Evolutionary conservation across 2,113 vertebrate genomes (phyloP).

Genomic region (Capreolus pygargus): DNA sequence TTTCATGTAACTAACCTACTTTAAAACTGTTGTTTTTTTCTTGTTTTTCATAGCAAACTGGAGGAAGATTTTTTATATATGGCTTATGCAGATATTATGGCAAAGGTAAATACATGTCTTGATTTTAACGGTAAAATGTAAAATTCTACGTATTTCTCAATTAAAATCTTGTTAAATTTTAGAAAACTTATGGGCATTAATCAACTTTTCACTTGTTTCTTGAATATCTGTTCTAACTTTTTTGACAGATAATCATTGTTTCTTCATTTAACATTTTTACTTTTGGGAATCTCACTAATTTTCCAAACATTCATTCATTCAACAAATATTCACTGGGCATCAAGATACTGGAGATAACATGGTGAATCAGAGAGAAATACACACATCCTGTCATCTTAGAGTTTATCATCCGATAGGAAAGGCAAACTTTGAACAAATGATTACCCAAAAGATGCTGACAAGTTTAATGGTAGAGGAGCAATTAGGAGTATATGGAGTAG

Average conservation of each 20-base stretch:
- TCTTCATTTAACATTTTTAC: not conserved
- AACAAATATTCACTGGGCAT: not conserved
- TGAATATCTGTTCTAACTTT: not conserved
- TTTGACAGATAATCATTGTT: not conserved
- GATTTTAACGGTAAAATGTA: not conserved
- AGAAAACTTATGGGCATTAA: not conserved
- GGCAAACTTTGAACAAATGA: not conserved
- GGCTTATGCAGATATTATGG: constrained; percentile 99
- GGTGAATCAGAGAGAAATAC: not conserved
- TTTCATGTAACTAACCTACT: not conserved
- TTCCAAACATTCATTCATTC: not conserved
- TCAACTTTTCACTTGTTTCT: not conserved
- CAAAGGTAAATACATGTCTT: constrained; percentile 86
- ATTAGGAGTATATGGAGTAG: not conserved
- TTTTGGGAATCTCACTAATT: not conserved
- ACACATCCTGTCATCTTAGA: not conserved
- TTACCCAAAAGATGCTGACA: not conserved
- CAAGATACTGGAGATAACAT: not conserved
- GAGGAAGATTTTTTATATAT: constrained; percentile 97
- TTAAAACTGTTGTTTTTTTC: constrained; percentile 18
- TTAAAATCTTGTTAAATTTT: not conserved
- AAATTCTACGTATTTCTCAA: not conserved
- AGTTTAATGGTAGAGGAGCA: not conserved
- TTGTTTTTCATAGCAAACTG: constrained; percentile 87
- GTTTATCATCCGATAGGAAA: not conserved